A percentile compares a stretch with the other conserved stretches of the same genome.
Conservation (phyloP, 2,888 invertebrate species). For the Ceraclea dissimilis region DNA sequence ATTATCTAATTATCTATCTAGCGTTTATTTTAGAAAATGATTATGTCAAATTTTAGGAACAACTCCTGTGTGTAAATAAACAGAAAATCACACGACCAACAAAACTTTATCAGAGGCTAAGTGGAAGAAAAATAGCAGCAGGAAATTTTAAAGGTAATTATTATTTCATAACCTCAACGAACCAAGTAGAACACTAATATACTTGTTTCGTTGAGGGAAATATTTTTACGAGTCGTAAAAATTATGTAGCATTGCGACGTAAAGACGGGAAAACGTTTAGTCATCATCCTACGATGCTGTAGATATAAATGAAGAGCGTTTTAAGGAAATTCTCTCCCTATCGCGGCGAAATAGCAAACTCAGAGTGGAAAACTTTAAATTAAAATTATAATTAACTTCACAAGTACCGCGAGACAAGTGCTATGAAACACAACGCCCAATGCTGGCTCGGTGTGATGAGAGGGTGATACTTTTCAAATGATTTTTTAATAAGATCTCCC, state of each 20-base stretch:
- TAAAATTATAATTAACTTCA: conserved; percentile 25
- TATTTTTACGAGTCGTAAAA: too few relatives aligned
- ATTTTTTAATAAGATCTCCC: conserved; percentile 20
- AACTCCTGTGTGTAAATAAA: background rate
- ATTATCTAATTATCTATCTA: too few relatives aligned
- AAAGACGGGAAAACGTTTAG: conserved; percentile 18
- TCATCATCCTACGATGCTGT: conserved; percentile 15
- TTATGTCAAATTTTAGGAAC: background rate
- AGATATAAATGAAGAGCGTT: conserved; percentile 12
- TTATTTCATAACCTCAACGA: conserved; percentile 8
- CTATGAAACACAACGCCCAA: conserved; percentile 5
- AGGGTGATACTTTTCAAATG: conserved; percentile 16
- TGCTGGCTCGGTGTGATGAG: conserved; percentile 4
- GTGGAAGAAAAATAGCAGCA: background rate
- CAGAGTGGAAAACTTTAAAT: conserved; percentile 25
- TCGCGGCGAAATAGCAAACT: conserved; percentile 14
- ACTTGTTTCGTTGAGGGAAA: background rate
- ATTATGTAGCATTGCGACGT: conserved; percentile 1
- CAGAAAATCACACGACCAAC: background rate
- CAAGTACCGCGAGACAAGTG: conserved; percentile 18
- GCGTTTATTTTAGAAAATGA: background rate
- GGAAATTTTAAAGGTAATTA: background rate
- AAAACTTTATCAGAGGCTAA: background rate
- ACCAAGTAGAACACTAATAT: background rate
- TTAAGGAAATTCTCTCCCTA: conserved; percentile 17